Base-by-base conservation (phyloP, 2,797 vertebrate species). In the Eleutherodactylus coqui region DNA sequence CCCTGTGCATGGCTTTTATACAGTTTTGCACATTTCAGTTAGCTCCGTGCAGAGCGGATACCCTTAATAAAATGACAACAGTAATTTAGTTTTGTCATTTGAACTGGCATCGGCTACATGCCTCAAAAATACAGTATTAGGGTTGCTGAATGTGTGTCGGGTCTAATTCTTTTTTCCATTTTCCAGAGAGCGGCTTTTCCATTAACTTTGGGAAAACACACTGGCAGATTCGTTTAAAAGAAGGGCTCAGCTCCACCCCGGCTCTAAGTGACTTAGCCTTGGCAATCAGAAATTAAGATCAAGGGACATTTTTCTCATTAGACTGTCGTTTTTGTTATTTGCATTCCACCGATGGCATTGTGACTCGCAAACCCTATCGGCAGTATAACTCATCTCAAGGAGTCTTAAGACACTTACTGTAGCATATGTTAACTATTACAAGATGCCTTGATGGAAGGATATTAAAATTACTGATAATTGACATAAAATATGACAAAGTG, bases 51-150 rank as follows among this genome's bases (percentile, higher is more conserved):
- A 96, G 96, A 96, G 96, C 94, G 95, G 96, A 97, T 97, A 94
- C 95, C 96, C 97, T 98, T 99, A 99, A 99, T 99, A 98, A 98
- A 98, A 97, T 98, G 97, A 98, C 98, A 98, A 97, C 95, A 97
- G 96, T 96, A 97, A 99, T 99, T 99, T 98, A 96, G 96, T 95
- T 99, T 98, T 98, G 97, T 98, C 97, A 97, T 97, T 96, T 96
- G 93, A 96, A 95, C 96, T 94, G 94, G 95, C 95, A 93, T 93
- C 92, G 93, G 95, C 95, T 96, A 96, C 96, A 94, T 91, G 93
- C 95, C 96, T 98, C 97, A 98, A 98, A 98, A 97, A 97, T 98
- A 98, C 97, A 97, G 97, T 98, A 97, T 96, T 95, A 94, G 95
- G 96, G 96, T 94, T 94, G 94, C 95, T 95, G 95, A 97, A 96